Evolutionary conservation across 1,140 invertebrate species (phyloP).

Genomic region (Drosophila repleta): DNA sequence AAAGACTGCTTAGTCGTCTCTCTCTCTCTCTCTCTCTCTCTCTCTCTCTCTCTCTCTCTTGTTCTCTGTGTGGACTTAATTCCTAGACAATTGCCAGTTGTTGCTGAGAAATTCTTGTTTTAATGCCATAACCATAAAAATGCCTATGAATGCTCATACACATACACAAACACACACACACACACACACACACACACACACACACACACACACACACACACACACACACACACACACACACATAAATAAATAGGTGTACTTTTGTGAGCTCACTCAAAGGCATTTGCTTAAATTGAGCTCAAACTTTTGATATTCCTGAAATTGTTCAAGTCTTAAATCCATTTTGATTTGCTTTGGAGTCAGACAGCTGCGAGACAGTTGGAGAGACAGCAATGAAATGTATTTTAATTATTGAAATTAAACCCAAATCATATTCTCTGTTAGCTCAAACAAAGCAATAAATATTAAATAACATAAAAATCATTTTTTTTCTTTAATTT

Average conservation of each 20-base stretch:
- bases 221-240: too few relatives aligned
- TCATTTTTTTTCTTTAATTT: too few relatives aligned
- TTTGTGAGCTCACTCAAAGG: too few relatives aligned
- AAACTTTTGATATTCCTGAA: slow-evolving; percentile 22
- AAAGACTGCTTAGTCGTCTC: slow-evolving; percentile 8
- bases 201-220: too few relatives aligned
- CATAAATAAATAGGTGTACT: too few relatives aligned
- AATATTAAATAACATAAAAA: too few relatives aligned
- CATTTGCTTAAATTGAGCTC: slow-evolving; percentile 14
- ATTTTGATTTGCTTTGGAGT: neutral
- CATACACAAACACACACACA: too few relatives aligned
- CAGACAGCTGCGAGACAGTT: neutral
- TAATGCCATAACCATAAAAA: slow-evolving; percentile 37
- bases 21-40: neutral
- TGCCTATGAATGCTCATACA: too few relatives aligned
- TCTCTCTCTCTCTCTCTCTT: neutral
- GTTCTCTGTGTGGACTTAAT: slow-evolving; percentile 8
- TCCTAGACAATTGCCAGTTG: slow-evolving; percentile 23
- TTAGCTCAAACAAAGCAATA: neutral
- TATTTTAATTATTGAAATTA: too few relatives aligned
- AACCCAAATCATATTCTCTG: neutral
- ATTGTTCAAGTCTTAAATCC: slow-evolving; percentile 2
- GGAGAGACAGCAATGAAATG: too few relatives aligned
- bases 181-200: too few relatives aligned
- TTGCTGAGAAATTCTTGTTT: slow-evolving; percentile 10